Evolutionary conservation across 2,888 invertebrate genomes (phyloP), one percentile per base, ranked within the genome.

Genomic region (Micropterix aruncella): DNA sequence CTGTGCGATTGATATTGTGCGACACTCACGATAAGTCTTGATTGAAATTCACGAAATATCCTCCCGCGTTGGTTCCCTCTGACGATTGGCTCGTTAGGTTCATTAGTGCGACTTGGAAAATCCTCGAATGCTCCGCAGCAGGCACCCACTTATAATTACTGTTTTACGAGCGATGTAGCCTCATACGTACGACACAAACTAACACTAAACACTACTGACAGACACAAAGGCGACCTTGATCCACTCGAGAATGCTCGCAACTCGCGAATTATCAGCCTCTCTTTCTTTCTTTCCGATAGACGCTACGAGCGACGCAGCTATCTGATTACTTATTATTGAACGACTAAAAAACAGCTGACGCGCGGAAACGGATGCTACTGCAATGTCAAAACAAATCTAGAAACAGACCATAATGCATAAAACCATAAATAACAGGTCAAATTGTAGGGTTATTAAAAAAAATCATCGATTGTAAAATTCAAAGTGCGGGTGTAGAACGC

Each of bases 1-100:
- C 27, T 37, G 18, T 37, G 38, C 27, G 27, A 7, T 27, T 14
- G 38, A 14, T 19, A 42, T 41, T 41, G 50, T 27, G 17, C 16
- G 40, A 39, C 52, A 83, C 92, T 89, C 85, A 95, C 95, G 94
- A 88, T 80, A 84, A 86, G 68, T 96, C 95, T 69, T 96, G 95
- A 70, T 96, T 96, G 65, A 96, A 96, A 72, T 92, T 93, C 57
- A 94, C 92, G 69, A 90, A 93, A 67, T 88, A 83, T 66, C 85
- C 83, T 68, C 85, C 87, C 68, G 80, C 80, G 72, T 83, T 78
- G 62, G 83, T 73, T 68, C 84, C 85, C 63, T 80, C 77, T 60
- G 75, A 70, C 61, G 77, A 77, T 70, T 78, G 79, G 70, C 76
- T 80, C 77, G 82, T 77, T 73, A 83, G 80, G 82, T 81, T 87